These are phyloP conservation scores for Tenthredo livida DNA, from an alignment of 2,888 invertebrate genomes.

Conservation along the genomic window DNA sequence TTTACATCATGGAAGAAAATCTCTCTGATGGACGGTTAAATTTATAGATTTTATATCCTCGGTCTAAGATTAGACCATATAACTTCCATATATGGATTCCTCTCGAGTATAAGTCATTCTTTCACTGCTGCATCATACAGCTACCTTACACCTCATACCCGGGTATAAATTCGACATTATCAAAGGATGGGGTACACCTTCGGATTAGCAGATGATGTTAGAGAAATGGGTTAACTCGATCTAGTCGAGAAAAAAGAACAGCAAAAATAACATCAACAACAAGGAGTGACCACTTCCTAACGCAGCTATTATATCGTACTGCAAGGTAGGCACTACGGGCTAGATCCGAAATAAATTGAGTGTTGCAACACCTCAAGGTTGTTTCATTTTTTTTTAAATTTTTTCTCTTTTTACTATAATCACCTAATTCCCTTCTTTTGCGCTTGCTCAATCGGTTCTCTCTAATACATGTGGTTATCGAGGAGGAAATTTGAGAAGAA, in stretches of 20 bases:
- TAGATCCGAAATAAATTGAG: slow-evolving; percentile 38
- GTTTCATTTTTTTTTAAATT: slow-evolving; percentile 4
- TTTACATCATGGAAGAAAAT: slow-evolving; percentile 6
- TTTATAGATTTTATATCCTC: slow-evolving; percentile 18
- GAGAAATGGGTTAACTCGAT: slow-evolving; percentile 44
- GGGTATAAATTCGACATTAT: not conserved
- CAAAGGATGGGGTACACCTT: slow-evolving; percentile 12
- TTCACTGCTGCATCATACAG: not conserved
- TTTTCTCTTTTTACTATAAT: not conserved
- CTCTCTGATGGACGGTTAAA: slow-evolving; percentile 33
- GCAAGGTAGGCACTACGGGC: not conserved
- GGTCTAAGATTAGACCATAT: not conserved
- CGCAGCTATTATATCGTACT: not conserved
- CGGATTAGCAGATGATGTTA: slow-evolving; percentile 13
- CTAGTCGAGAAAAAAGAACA: not conserved
- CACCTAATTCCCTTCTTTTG: slow-evolving; percentile 8
- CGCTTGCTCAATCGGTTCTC: not conserved
- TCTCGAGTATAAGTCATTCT: not conserved
- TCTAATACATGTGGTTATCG: slow-evolving; percentile 11
- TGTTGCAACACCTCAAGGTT: slow-evolving; percentile 47
- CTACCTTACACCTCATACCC: not conserved
- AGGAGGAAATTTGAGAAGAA: not conserved
- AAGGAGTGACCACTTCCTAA: not conserved
- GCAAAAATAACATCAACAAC: not conserved
- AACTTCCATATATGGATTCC: slow-evolving; percentile 32